Percentiles rank a stretch among this genome's conserved stretches.
Evolutionary conservation across 2,113 vertebrate species (phyloP).

Genomic region (Oreochromis aureus): DNA sequence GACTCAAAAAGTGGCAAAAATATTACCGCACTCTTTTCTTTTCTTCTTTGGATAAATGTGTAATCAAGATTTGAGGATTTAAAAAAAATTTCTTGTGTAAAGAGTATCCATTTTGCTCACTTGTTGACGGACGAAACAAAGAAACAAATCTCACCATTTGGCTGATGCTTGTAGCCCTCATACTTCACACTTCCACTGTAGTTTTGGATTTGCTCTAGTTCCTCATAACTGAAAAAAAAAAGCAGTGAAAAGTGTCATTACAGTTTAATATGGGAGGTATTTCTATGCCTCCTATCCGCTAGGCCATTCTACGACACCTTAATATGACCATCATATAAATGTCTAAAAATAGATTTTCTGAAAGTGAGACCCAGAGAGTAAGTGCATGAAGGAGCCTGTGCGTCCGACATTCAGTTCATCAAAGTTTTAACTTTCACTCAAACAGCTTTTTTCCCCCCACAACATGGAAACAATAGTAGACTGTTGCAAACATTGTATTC

Average conservation of each 20-base stretch:
- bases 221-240: slow-evolving; percentile 61
- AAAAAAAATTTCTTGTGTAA: no score
- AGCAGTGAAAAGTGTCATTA: not conserved
- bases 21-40: not conserved
- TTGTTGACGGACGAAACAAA: not conserved
- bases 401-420: not conserved
- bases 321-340: not conserved
- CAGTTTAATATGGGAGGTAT: not conserved
- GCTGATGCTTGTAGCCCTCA: slow-evolving; percentile 53
- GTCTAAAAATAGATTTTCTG: not conserved
- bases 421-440: not conserved
- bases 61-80: not conserved
- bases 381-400: not conserved
- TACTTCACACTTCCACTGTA: slow-evolving; percentile 39
- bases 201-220: slow-evolving; percentile 50
- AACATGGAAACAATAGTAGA: not conserved
- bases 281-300: not conserved
- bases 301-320: not conserved
- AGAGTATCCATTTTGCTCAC: not conserved
- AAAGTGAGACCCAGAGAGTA: not conserved
- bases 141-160: slow-evolving; percentile 48
- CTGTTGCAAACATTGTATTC: not conserved
- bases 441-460: not conserved
- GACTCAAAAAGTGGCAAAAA: not conserved
- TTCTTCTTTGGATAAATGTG: not conserved